Conservation (phyloP, 2,888 invertebrate genomes). For the Sesia apiformis region DNA sequence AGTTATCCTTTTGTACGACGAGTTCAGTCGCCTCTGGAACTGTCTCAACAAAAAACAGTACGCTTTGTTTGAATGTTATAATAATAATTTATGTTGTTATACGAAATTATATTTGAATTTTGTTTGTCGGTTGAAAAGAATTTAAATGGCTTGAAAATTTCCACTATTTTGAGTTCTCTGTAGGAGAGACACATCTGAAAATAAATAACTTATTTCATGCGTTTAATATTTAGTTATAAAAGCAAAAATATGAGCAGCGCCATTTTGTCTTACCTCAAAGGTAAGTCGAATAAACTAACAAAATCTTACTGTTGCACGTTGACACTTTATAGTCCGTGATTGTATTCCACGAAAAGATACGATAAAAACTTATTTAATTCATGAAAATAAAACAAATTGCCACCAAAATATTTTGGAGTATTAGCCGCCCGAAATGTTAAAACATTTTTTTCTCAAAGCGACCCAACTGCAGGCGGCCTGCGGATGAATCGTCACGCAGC, state of each 20-base stretch:
- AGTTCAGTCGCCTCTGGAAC: constrained; percentile 26
- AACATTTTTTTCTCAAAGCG: constrained; percentile 55
- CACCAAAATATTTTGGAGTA: constrained; percentile 24
- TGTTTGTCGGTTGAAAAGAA: constrained; percentile 9
- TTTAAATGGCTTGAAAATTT: neutral
- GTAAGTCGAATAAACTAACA: too few relatives aligned
- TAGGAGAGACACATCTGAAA: neutral
- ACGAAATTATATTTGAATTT: constrained; percentile 3
- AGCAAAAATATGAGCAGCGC: too few relatives aligned
- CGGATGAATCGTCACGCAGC: constrained; percentile 51
- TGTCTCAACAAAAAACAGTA: constrained; percentile 24
- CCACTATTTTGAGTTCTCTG: neutral
- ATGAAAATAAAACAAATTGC: neutral
- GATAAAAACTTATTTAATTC: constrained; percentile 9
- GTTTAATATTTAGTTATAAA: too few relatives aligned
- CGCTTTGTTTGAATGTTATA: constrained; percentile 29
- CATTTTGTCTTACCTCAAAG: too few relatives aligned
- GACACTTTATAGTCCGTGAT: too few relatives aligned
- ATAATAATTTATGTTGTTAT: constrained; percentile 21
- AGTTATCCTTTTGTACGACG: constrained; percentile 29
- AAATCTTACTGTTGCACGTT: too few relatives aligned
- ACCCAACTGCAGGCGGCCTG: constrained; percentile 44
- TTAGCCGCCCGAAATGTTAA: constrained; percentile 41
- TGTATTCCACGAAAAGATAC: neutral
- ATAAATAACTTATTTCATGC: too few relatives aligned